These are phyloP conservation scores for Bungarus multicinctus DNA, from an alignment of 2,113 vertebrate genomes.

Conservation along the genomic window DNA sequence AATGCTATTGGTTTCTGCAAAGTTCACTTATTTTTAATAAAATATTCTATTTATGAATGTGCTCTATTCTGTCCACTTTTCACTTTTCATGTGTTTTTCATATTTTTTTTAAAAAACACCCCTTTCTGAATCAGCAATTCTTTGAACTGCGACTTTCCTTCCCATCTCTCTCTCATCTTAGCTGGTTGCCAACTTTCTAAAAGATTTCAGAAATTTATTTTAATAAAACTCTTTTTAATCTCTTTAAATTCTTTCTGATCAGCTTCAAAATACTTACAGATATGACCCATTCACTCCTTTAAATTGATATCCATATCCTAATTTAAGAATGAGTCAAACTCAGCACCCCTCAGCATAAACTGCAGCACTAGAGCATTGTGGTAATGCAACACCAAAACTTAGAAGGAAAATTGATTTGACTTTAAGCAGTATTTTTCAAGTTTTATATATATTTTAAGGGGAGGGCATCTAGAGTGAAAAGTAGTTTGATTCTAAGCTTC, in stretches of 20 bases:
- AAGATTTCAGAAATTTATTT: neutral
- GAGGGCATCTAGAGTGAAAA: neutral
- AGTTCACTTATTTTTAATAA: neutral
- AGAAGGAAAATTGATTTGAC: neutral
- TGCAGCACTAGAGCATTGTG: neutral
- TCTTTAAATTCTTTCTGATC: neutral
- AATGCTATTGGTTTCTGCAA: neutral
- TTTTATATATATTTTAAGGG: neutral
- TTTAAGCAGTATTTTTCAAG: neutral
- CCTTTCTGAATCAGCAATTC: neutral
- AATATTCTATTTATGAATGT: neutral
- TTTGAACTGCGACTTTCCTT: neutral
- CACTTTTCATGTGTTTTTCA: neutral
- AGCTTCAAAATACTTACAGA: neutral
- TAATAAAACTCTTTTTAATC: neutral
- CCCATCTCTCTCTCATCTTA: neutral
- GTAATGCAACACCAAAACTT: neutral
- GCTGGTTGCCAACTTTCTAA: neutral
- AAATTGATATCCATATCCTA: neutral
- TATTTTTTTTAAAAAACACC: neutral
- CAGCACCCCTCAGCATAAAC: neutral
- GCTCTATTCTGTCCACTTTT: neutral
- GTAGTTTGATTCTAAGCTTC: neutral
- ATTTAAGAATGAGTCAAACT: neutral
- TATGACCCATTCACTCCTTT: neutral